Evolutionary conservation across 2,888 invertebrate species (phyloP).

Genomic region (Hanleya hanleyi): DNA sequence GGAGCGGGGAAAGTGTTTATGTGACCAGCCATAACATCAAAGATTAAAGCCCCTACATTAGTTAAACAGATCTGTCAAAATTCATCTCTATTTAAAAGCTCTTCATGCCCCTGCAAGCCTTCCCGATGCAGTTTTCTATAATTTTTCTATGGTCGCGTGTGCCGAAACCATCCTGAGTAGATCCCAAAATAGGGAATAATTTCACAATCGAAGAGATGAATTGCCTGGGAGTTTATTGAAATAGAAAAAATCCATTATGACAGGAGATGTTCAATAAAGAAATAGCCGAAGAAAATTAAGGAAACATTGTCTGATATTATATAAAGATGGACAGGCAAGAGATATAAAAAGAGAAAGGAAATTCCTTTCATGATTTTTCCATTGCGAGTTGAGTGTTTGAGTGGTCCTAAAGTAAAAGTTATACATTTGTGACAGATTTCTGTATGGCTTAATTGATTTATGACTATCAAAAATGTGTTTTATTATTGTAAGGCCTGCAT

Average conservation of each 20-base stretch:
- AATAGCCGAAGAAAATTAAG: background rate
- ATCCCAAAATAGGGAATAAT: background rate
- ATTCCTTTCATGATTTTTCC: background rate
- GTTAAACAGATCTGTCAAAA: background rate
- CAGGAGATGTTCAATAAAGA: constrained; percentile 6
- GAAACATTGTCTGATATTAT: background rate
- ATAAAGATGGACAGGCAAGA: background rate
- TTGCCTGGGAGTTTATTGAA: background rate
- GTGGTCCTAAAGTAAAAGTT: background rate
- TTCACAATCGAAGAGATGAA: background rate
- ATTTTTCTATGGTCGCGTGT: background rate
- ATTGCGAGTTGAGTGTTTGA: background rate
- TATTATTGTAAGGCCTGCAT: too few species aligned
- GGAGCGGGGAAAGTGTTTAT: background rate
- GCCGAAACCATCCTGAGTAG: background rate
- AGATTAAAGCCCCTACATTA: background rate
- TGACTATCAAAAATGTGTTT: too few species aligned
- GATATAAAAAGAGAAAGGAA: background rate
- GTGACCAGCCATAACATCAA: background rate
- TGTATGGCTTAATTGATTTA: too few species aligned
- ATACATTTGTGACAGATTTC: too few species aligned
- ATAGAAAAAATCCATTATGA: background rate
- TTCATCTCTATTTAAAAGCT: background rate
- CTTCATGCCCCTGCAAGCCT: background rate
- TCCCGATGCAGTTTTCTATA: background rate